Percentiles rank a stretch among this genome's conserved stretches.
Evolutionary conservation across 2,797 vertebrate genomes (phyloP).

Genomic region (Coracias cyanogaster): DNA sequence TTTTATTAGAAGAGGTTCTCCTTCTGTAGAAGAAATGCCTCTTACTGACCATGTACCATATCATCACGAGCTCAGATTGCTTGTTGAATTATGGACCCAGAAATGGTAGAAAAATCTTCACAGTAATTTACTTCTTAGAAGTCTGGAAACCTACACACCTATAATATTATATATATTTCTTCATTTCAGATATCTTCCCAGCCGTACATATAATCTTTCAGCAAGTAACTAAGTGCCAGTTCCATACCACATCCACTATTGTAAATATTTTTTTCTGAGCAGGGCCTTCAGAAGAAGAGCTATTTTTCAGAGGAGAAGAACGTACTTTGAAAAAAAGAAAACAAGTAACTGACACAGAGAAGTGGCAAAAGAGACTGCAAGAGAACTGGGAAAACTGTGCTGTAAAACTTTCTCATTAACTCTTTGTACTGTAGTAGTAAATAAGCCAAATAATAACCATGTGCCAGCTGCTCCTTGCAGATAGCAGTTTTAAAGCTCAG

Average conservation of each 20-base stretch:
- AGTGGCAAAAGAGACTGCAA: slow-evolving; percentile 87
- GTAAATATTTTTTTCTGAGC: slow-evolving; percentile 40
- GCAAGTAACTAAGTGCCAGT: background rate
- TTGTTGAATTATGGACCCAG: background rate
- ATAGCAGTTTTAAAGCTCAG: background rate
- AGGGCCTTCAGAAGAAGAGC: slow-evolving; percentile 88
- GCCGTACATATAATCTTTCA: background rate
- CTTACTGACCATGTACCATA: background rate
- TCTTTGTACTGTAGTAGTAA: background rate
- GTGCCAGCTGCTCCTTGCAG: background rate
- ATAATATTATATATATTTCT: background rate
- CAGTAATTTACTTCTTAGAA: background rate
- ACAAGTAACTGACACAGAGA: slow-evolving; percentile 78
- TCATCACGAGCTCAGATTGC: background rate
- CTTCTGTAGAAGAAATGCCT: background rate
- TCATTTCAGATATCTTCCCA: background rate
- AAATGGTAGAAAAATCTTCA: background rate
- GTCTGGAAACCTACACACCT: background rate
- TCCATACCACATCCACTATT: background rate
- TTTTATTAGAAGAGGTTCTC: background rate
- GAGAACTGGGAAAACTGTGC: slow-evolving; percentile 95
- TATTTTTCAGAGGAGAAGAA: slow-evolving; percentile 75
- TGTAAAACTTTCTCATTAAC: slow-evolving; percentile 77
- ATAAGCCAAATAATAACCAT: background rate
- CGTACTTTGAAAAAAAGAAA: slow-evolving; percentile 64